These are phyloP conservation scores for Hypotaenidia philippensis DNA, from an alignment of 2,797 vertebrate species.

Conservation along the genomic window DNA sequence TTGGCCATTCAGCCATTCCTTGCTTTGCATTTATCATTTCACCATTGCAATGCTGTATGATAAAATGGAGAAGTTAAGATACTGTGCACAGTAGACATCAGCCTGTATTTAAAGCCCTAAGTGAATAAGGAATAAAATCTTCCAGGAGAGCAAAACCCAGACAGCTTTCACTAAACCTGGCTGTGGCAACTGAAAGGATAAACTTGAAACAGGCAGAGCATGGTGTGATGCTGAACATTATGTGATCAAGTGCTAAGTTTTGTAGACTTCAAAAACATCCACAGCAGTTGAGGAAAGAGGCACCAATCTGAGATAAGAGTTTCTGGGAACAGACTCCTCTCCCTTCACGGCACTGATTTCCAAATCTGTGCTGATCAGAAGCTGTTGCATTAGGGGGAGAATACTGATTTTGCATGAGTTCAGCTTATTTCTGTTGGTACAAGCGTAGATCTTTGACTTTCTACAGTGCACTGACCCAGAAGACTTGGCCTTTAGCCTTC, in stretches of 20 bases:
- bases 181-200: neutral
- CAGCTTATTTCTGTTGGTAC: neutral
- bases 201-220: neutral
- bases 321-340: neutral
- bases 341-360: neutral
- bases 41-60: neutral
- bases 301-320: neutral
- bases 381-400: neutral
- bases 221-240: slow-evolving; percentile 4
- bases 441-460: neutral
- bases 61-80: neutral
- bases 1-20: neutral
- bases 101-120: neutral
- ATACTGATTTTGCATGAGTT: neutral
- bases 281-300: neutral
- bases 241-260: neutral
- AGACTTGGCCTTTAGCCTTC: neutral
- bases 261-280: neutral
- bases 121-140: slow-evolving; percentile 22
- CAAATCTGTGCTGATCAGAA: neutral
- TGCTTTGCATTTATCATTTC: slow-evolving; percentile 5
- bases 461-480: neutral
- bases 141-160: slow-evolving; percentile 9
- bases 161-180: slow-evolving; percentile 7
- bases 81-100: neutral